Base-by-base conservation (phyloP, 2,797 vertebrate species). In the Spatula versicolor region DNA sequence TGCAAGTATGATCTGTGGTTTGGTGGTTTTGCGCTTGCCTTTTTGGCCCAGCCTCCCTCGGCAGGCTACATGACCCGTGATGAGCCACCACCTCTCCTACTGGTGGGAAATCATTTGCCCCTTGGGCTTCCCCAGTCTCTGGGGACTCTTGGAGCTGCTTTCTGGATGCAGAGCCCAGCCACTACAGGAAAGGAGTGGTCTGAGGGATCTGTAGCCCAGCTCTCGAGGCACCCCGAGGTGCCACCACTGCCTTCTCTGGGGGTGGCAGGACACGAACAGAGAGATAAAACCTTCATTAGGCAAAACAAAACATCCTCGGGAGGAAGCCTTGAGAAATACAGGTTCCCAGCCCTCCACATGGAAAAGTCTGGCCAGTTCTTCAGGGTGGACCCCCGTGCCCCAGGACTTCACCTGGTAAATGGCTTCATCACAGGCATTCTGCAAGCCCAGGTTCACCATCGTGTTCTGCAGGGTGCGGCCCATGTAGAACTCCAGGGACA, bases 401-500 rank as follows among this genome's bases (percentile, higher is more conserved):
- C 30, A 25, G 31, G 63, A 72, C 63, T 78, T 68, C 95, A 99
- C 99, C 99, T 99, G 99, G 95, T 99, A 99, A 48, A 97, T 98
- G 93, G 99, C 99, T 97, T 99, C 99, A 1, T 99, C 99, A 1
- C 99, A 99, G 67, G 98, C 99, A 0, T 99, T 99, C 97, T 99
- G 99, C 96, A 99, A 97, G 7, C 99, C 99, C 46, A 99, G 98
- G 97, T 99, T 99, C 95, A 99, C 98, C 99, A 99, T 99, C 43
- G 99, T 99, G 98, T 99, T 99, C 96, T 99, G 99, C 86, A 99
- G 98, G 4, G 99, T 99, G 39, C 99, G 99, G 37, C 99, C 99
- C 99, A 99, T 99, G 98, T 99, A 99, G 98, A 99, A 99, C 97
- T 99, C 99, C 96, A 99, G 96, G 75, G 99, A 99, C 88, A 99